These are phyloP conservation scores for Metellina segmentata DNA, from an alignment of 2,888 invertebrate species.

Conservation along the genomic window DNA sequence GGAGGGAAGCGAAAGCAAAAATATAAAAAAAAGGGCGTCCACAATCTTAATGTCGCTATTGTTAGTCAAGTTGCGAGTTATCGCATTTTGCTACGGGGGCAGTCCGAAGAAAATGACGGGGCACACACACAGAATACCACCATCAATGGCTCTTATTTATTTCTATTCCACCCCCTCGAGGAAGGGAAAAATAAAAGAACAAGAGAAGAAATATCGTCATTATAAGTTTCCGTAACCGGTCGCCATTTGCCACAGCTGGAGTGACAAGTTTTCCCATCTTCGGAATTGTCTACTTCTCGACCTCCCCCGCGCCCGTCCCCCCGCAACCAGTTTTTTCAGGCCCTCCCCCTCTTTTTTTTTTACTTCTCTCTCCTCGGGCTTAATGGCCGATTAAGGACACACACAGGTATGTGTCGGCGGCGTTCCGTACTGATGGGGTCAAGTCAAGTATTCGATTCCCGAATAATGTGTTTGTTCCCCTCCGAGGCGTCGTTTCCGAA, in stretches of 20 bases:
- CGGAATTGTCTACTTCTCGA: constrained; percentile 40
- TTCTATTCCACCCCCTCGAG: not conserved
- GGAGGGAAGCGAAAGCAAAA: too few relatives aligned
- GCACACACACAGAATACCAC: not conserved
- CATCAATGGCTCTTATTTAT: constrained; percentile 20
- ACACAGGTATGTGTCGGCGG: constrained; percentile 50
- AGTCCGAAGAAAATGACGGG: not conserved
- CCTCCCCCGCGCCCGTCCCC: constrained; percentile 50
- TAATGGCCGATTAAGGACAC: constrained; percentile 71
- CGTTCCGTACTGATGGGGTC: constrained; percentile 15
- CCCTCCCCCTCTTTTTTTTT: constrained; percentile 19
- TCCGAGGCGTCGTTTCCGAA: constrained; percentile 11
- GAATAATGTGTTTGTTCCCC: constrained; percentile 2
- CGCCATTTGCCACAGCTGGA: constrained; percentile 71
- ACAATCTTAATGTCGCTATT: too few relatives aligned
- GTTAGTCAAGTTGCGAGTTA: too few relatives aligned
- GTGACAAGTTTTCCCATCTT: constrained; percentile 57
- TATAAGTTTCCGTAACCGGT: constrained; percentile 58
- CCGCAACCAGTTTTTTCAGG: constrained; percentile 53
- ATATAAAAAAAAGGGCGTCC: too few relatives aligned
- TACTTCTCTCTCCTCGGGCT: constrained; percentile 28
- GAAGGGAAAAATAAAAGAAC: too few relatives aligned
- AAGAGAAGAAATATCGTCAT: constrained; percentile 36
- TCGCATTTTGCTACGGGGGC: too few relatives aligned
- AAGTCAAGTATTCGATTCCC: constrained; percentile 16